Evolutionary conservation across 2,113 vertebrate species (phyloP).

Genomic region (Odocoileus hemionus): DNA sequence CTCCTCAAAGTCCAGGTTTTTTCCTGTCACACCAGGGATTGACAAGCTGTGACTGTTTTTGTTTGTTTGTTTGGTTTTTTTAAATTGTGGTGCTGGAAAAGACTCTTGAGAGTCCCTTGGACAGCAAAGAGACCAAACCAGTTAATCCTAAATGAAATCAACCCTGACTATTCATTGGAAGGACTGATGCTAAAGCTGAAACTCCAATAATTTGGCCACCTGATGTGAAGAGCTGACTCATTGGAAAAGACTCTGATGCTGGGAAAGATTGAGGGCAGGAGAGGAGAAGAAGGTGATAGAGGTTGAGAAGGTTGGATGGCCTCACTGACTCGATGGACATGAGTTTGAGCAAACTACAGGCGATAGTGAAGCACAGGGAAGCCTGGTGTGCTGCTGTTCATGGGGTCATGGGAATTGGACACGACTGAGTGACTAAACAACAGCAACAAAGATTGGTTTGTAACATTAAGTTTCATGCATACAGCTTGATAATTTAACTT

Average conservation of each 20-base stretch:
- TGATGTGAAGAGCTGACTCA: not conserved
- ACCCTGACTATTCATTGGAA: not conserved
- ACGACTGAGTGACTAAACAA: not conserved
- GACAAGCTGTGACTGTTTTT: not conserved
- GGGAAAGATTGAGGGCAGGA: not conserved
- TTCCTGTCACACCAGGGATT: not conserved
- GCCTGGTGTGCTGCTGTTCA: not conserved
- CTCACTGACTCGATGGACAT: not conserved
- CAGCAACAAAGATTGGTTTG: not conserved
- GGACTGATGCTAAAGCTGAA: not conserved
- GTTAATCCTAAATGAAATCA: not conserved
- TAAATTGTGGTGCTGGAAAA: not conserved
- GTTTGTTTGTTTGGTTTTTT: not conserved
- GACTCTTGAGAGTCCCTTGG: not conserved
- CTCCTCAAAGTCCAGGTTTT: not conserved
- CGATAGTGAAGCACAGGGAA: not conserved
- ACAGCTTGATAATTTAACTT: not conserved
- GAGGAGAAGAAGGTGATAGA: not conserved
- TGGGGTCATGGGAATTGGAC: not conserved
- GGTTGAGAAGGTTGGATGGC: not conserved
- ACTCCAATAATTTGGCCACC: not conserved
- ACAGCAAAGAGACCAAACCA: not conserved
- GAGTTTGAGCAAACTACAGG: not conserved
- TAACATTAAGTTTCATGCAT: not conserved
- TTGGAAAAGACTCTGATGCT: not conserved